These are phyloP conservation scores for Megastigmus dorsalis DNA, from an alignment of 2,888 invertebrate genomes.

Conservation along the genomic window DNA sequence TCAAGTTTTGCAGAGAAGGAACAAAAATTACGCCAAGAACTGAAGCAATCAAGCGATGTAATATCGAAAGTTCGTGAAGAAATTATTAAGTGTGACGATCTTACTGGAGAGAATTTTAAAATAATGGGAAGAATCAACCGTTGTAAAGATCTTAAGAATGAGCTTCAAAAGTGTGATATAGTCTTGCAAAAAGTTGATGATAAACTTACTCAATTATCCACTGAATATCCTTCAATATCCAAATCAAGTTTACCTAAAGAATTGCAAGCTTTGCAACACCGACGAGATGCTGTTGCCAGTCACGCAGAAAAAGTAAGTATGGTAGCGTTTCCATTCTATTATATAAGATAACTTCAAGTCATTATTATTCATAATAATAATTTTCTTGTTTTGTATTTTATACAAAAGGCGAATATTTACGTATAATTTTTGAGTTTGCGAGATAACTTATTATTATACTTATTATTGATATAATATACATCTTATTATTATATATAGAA, in stretches of 20 bases:
- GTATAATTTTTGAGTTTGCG: too few species aligned
- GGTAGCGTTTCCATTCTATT: not conserved
- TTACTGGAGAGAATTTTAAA: constrained; percentile 90
- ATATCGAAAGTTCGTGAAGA: constrained; percentile 86
- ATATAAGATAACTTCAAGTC: too few species aligned
- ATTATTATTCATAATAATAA: not conserved
- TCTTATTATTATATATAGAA: too few species aligned
- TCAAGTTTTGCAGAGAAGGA: constrained; percentile 85
- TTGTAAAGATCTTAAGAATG: constrained; percentile 83
- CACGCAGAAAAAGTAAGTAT: constrained; percentile 85
- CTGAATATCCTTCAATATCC: constrained; percentile 85
- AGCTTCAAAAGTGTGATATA: constrained; percentile 82
- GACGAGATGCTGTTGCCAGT: constrained; percentile 85
- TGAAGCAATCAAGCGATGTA: constrained; percentile 83
- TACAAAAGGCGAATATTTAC: too few species aligned
- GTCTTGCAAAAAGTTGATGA: constrained; percentile 82
- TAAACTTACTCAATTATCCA: constrained; percentile 83
- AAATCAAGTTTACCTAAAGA: constrained; percentile 88
- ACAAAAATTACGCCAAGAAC: constrained; percentile 81
- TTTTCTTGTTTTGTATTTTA: not conserved
- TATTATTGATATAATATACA: too few species aligned
- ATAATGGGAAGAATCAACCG: constrained; percentile 86
- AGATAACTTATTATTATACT: too few species aligned
- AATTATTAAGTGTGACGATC: constrained; percentile 91
- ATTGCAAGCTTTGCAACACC: constrained; percentile 87